phyloP scores from a whole-genome alignment of 2,888 invertebrate genomes.

The Apodemia hepburni region DNA sequence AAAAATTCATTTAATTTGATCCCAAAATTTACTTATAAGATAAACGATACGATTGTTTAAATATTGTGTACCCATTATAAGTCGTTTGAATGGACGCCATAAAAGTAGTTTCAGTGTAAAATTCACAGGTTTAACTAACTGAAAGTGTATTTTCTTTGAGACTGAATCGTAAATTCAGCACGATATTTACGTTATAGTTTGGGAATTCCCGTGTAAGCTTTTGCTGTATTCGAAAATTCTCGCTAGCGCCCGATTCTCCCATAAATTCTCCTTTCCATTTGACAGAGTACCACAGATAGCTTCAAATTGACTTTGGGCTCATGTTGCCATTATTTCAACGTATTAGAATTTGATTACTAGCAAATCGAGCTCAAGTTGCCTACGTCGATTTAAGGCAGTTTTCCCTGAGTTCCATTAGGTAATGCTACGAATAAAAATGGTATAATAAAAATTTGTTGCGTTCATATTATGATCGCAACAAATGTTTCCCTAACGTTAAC shows the following conservation, averaged over 20 bases:
- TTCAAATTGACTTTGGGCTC: conserved; percentile 38
- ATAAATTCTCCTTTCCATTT: conserved; percentile 38
- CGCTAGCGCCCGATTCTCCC: conserved; percentile 30
- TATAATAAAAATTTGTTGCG: conserved; percentile 12
- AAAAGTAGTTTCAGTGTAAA: neutral
- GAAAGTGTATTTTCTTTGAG: conserved; percentile 16
- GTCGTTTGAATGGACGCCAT: neutral
- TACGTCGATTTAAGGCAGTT: conserved; percentile 38
- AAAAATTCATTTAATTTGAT: no score
- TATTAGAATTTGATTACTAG: conserved; percentile 35
- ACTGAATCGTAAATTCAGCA: conserved; percentile 24
- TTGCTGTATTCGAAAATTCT: conserved; percentile 29
- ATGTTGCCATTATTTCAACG: conserved; percentile 34
- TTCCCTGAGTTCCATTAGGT: conserved; percentile 41
- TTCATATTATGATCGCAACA: neutral
- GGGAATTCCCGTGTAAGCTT: conserved; percentile 23
- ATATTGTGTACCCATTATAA: neutral
- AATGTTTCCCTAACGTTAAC: conserved; percentile 5
- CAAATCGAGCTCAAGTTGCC: conserved; percentile 32
- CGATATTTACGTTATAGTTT: conserved; percentile 26
- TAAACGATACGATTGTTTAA: neutral
- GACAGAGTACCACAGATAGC: conserved; percentile 34
- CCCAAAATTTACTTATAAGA: no score
- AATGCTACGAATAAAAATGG: conserved; percentile 36
- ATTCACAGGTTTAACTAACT: conserved; percentile 10